Evolutionary conservation across 2,113 vertebrate species (phyloP), one percentile per base, ranked within the genome.

Genomic region (Tenebrosternarchus preto): DNA sequence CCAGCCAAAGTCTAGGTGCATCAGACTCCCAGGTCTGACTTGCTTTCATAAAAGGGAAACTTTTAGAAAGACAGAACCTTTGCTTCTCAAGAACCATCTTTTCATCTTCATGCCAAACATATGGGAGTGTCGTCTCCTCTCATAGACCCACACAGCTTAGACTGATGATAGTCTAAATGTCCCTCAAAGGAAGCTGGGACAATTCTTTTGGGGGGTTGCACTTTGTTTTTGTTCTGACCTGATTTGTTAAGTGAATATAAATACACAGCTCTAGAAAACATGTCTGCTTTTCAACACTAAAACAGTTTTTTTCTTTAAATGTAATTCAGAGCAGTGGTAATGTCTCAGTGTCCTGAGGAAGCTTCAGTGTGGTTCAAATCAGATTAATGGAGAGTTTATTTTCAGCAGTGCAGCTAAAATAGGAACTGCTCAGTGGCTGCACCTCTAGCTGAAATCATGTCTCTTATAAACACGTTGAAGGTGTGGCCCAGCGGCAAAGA

Each of bases 301-400:
- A 61, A 22, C 59, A 22, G 12, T 24, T 39, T 80, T 66, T 20
- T 9, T 43, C 55, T 53, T 11, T 61, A 70, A 70, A 78, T 70
- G 25, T 19, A 12, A 31, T 60, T 78, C 27, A 15, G 6, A 16
- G 7, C 25, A 29, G 24, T 12, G n/a, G 27, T 0, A 0, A 12
- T 19, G 25, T 59, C 20, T 64, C 31, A 5, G 61, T 53, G 36
- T 27, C 0, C 20, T 31, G 56, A 20, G 33, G 33, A 73, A 55
- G 55, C 29, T 68, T 57, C 25, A 74, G 73, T 66, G 57, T 17
- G 36, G 61, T 29, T 50, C 22, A 74, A 59, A 75, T 68, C 79
- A 57, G 50, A 80, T 73, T 73, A 72, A 12, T 29, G 60, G 9
- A 22, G 24, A 57, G 59, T 66, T 80, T 75, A 59, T 68, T 75